These are phyloP conservation scores for Melanocharis versteri DNA, from an alignment of 2,113 vertebrate species.

Conservation along the genomic window DNA sequence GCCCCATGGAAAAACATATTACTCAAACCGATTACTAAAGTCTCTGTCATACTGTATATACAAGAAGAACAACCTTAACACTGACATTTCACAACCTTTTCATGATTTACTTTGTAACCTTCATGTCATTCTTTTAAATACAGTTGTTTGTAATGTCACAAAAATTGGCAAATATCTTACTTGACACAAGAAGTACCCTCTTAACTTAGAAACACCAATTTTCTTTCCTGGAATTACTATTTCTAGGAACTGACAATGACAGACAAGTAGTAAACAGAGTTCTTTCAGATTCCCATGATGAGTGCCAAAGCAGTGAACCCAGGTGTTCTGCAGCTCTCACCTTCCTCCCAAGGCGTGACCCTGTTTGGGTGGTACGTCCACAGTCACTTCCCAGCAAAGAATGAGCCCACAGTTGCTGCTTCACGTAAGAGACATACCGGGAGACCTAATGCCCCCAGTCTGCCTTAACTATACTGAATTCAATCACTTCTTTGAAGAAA, in stretches of 20 bases:
- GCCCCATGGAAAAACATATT: not conserved
- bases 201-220: not conserved
- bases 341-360: not conserved
- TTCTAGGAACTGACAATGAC: not conserved
- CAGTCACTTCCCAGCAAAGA: fast-evolving
- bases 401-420: not conserved
- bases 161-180: not conserved
- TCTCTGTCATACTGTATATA: not conserved
- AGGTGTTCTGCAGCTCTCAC: not conserved
- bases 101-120: not conserved
- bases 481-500: not conserved
- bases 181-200: not conserved
- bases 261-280: not conserved
- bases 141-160: not conserved
- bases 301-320: not conserved
- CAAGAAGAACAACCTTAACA: not conserved
- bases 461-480: not conserved
- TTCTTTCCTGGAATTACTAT: not conserved
- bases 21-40: not conserved
- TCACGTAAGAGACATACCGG: not conserved
- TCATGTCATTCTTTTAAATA: not conserved
- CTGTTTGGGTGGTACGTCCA: not conserved
- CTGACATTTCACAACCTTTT: not conserved
- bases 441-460: not conserved
- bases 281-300: not conserved